Evolutionary conservation across 2,888 invertebrate genomes (phyloP), one percentile per base, ranked within the genome.

Genomic region (Drosophila testacea): DNA sequence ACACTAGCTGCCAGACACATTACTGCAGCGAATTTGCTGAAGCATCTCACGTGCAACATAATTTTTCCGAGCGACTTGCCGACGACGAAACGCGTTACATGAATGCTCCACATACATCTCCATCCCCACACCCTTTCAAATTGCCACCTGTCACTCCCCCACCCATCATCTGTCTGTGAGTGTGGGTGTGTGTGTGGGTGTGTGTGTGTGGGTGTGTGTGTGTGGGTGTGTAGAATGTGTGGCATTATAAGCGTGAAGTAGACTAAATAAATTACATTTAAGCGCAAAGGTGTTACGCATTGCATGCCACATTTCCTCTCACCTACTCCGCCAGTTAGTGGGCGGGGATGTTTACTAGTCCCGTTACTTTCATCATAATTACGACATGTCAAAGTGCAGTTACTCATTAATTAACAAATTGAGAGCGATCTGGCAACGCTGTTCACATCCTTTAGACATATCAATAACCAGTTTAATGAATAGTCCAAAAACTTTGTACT

Each of bases 11-110:
- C 22, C 22, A 22, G 22, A 65, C 61, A 64, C 66, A 64, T 72
- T 67, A 42, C 63, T 82, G 80, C 81, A 86, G 73, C 70, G 76
- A 72, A 83, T 86, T 83, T 90, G 84, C 79, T 84, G 77, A 90
- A 88, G 90, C 89, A 91, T 79, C 89, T 90, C 90, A 90, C 90
- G 90, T 90, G 91, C 91, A 90, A 87, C 90, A 90, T 90, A 91
- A 91, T 90, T 90, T 89, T 90, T 90, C 90, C 91, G 73, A 82
- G 87, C 87, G 90, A 90, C 88, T 88, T 89, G 87, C 71, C 88
- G 74, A 63, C 77, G 74, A 77, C 74, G 77, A 77, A 77, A 78
- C 72, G 78, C 78, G 78, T 85, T 81, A 85, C 83, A 83, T 83
- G 84, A 82, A 73, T 69, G 63, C 56, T 56, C 42, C 56, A 68